Evolutionary conservation across 2,113 vertebrate species (phyloP).

Genomic region (Phrynosoma platyrhinos): DNA sequence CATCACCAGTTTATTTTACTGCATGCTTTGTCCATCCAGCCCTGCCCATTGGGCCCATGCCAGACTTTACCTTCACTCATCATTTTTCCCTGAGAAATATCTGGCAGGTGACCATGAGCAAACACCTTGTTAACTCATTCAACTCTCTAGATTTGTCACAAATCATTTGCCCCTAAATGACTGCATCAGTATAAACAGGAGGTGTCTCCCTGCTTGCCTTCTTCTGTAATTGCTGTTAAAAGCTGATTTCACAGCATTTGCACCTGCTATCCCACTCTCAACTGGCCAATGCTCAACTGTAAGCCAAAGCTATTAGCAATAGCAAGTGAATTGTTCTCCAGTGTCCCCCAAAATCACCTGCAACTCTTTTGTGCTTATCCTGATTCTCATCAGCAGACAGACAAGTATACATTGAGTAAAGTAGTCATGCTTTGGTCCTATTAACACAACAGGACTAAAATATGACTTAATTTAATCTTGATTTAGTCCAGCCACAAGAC

Average conservation of each 20-base stretch:
- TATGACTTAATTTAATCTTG: background rate
- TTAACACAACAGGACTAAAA: background rate
- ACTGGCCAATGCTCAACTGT: slow-evolving; percentile 4
- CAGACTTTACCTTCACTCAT: background rate
- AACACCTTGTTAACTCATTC: slow-evolving; percentile 25
- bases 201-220: slow-evolving; percentile 7
- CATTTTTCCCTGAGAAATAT: slow-evolving; percentile 2
- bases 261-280: background rate
- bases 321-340: background rate
- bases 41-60: slow-evolving; percentile 11
- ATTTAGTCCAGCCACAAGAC: background rate
- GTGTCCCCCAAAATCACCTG: background rate
- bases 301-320: background rate
- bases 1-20: background rate
- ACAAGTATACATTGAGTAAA: background rate
- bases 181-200: background rate
- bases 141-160: slow-evolving; percentile 13
- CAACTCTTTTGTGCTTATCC: background rate
- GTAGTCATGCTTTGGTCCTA: background rate
- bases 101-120: slow-evolving; percentile 1
- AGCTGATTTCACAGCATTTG: slow-evolving; percentile 9
- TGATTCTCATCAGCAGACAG: background rate
- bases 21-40: background rate
- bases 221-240: background rate
- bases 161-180: slow-evolving; percentile 12